Percentiles rank a stretch among this genome's conserved stretches.
Conservation (phyloP, 2,113 vertebrate genomes). For the Arenaria interpres region DNA sequence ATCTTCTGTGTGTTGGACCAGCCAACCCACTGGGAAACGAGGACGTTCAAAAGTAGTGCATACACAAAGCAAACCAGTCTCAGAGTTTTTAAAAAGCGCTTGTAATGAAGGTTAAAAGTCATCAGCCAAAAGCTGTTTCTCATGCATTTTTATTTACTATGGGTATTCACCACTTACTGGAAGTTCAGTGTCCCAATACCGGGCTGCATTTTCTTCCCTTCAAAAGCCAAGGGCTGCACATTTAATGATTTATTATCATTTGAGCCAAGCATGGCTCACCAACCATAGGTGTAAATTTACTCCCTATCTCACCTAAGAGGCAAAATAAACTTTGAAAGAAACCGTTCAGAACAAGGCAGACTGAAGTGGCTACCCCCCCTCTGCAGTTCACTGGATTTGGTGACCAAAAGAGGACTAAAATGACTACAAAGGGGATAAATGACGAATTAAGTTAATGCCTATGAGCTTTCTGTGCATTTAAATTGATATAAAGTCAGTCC, state of each 20-base stretch:
- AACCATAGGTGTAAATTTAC: not conserved
- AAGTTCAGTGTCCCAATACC: not conserved
- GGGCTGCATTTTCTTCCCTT: not conserved
- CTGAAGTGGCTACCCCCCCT: not conserved
- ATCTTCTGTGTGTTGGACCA: not conserved
- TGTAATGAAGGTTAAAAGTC: not conserved
- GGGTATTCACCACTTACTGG: not conserved
- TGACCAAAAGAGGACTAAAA: not conserved
- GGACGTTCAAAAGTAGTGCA: not conserved
- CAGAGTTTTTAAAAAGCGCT: not conserved
- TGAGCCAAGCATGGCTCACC: constrained; percentile 19
- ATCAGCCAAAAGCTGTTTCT: not conserved
- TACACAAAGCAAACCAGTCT: not conserved
- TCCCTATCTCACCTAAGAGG: not conserved
- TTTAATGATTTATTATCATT: not conserved
- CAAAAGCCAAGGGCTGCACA: not conserved
- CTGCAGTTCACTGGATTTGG: not conserved
- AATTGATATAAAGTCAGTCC: not conserved
- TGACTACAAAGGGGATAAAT: not conserved
- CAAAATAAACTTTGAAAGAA: not conserved
- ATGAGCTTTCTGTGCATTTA: not conserved
- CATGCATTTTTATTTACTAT: not conserved
- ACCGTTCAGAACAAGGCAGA: not conserved
- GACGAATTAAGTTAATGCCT: not conserved
- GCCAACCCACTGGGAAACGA: not conserved